These are phyloP conservation scores for Mimumesa dahlbomi DNA, from an alignment of 2,888 invertebrate genomes.

Conservation along the genomic window DNA sequence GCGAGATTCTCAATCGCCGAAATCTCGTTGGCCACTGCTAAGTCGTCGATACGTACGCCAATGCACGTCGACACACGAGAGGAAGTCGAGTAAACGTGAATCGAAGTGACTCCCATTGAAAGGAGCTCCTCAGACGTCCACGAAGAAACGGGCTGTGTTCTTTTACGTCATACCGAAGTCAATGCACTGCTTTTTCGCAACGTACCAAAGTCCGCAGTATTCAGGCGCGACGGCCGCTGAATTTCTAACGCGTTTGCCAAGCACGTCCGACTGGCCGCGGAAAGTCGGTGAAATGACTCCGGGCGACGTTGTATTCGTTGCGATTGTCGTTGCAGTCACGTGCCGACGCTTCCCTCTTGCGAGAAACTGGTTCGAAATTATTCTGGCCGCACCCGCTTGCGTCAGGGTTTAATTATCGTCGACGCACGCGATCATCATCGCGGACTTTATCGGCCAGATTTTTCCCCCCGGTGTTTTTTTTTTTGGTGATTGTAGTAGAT, in stretches of 20 bases:
- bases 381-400: constrained; percentile 15
- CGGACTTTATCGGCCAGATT: too few species aligned
- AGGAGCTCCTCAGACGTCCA: constrained; percentile 41
- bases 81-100: constrained; percentile 64
- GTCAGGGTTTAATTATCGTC: constrained; percentile 20
- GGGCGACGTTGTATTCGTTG: neutral
- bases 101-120: constrained; percentile 66
- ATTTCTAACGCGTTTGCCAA: constrained; percentile 42
- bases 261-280: constrained; percentile 15
- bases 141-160: constrained; percentile 53
- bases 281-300: constrained; percentile 35
- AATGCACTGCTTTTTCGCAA: constrained; percentile 56
- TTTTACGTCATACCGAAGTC: constrained; percentile 59
- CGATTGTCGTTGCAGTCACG: constrained; percentile 26
- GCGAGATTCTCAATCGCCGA: too few species aligned
- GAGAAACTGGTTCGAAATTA: constrained; percentile 35
- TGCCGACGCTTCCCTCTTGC: constrained; percentile 26
- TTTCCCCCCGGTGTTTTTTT: too few species aligned
- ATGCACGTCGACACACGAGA: constrained; percentile 37
- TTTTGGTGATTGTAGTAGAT: too few species aligned
- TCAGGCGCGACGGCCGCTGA: constrained; percentile 26
- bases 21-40: too few species aligned
- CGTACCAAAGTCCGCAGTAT: constrained; percentile 4
- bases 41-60: constrained; percentile 39
- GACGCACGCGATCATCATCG: neutral